phyloP scores from a whole-genome alignment of 2,113 vertebrate genomes.

The Muscicapa adusta region DNA sequence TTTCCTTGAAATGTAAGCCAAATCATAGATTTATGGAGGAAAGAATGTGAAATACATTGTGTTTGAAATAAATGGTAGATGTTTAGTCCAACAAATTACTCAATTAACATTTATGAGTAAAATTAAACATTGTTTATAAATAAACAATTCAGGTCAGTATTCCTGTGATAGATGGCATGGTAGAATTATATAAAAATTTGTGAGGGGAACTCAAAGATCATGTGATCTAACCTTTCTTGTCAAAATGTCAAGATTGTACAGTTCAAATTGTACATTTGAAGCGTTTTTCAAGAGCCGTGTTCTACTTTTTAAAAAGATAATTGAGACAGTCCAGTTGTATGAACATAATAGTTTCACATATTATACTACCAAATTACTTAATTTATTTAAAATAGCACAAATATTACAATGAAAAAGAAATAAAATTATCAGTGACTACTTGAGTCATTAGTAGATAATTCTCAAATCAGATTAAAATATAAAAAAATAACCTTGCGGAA shows the following conservation, averaged over 20 bases:
- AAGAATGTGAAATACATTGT: neutral
- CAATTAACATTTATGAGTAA: neutral
- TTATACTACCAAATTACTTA: neutral
- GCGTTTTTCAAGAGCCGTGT: neutral
- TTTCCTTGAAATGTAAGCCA: constrained; percentile 10
- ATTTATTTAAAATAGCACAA: neutral
- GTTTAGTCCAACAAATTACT: neutral
- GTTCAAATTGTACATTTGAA: neutral
- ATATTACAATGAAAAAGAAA: neutral
- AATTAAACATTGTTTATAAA: neutral
- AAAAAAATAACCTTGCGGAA: neutral
- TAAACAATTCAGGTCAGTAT: neutral
- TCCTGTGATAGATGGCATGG: neutral
- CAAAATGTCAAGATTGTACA: neutral
- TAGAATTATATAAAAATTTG: neutral
- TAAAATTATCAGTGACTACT: neutral
- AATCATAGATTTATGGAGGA: neutral
- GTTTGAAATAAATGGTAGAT: neutral
- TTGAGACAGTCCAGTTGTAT: neutral
- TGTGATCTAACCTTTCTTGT: neutral
- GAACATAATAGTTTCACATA: neutral
- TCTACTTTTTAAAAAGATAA: neutral
- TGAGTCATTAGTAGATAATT: neutral
- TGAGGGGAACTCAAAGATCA: neutral
- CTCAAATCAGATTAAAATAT: neutral